Conservation (phyloP, 92 coral and sea anemone species). For the Muricea muricata region DNA sequence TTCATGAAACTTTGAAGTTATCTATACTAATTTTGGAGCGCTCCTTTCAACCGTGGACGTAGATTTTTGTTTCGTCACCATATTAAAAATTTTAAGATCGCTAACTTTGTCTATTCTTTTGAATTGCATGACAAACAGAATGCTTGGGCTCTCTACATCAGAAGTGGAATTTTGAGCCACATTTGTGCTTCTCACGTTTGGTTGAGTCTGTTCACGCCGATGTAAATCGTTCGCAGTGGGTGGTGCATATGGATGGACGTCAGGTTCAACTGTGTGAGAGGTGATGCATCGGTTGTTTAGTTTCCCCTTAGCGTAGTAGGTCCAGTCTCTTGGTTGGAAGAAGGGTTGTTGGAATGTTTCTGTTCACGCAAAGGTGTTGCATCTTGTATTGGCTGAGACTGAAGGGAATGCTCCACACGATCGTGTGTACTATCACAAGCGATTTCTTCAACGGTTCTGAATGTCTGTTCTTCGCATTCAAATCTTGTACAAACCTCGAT, state of each 20-base stretch:
- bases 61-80: too few species aligned
- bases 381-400: conserved; percentile 1
- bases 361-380: not conserved
- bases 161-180: not conserved
- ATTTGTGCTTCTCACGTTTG: not conserved
- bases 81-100: too few species aligned
- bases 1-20: too few species aligned
- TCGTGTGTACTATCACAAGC: conserved; percentile 3
- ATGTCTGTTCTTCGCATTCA: not conserved
- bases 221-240: not conserved
- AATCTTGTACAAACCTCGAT: conserved; percentile 8
- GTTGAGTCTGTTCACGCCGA: not conserved
- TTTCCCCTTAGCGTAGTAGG: not conserved
- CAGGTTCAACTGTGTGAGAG: not conserved
- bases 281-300: too few species aligned
- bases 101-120: too few species aligned
- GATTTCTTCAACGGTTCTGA: conserved; percentile 1
- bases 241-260: not conserved
- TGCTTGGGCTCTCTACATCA: too few species aligned
- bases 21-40: too few species aligned
- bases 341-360: too few species aligned
- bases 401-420: not conserved
- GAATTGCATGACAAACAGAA: too few species aligned
- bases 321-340: not conserved
- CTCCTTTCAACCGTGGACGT: too few species aligned